These are phyloP conservation scores for Acanthosepion lycidas DNA, from an alignment of 2,888 invertebrate species.

Conservation along the genomic window DNA sequence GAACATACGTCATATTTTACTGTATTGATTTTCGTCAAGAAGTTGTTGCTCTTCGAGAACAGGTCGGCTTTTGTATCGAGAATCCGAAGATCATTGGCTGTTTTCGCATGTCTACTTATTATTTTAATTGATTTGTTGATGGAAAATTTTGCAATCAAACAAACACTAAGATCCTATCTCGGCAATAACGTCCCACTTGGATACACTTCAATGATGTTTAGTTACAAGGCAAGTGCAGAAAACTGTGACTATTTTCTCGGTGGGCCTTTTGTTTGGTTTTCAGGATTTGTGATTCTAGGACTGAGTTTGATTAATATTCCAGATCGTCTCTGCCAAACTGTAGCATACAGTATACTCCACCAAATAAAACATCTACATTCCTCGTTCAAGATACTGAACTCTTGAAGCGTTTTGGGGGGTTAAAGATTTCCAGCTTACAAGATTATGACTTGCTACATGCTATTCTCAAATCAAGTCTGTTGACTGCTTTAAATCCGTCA, in stretches of 20 bases:
- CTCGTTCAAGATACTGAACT: neutral
- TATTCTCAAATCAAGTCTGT: neutral
- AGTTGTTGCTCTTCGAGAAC: neutral
- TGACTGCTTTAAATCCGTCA: conserved; percentile 35
- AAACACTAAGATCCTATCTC: neutral
- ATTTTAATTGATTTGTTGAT: neutral
- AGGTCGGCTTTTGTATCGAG: neutral
- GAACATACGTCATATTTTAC: too few relatives aligned
- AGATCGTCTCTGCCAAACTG: neutral
- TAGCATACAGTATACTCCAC: conserved; percentile 14
- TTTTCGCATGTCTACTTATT: neutral
- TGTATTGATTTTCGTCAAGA: too few relatives aligned
- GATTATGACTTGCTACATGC: neutral
- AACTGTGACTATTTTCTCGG: neutral
- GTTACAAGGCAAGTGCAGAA: neutral
- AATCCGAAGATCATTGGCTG: neutral
- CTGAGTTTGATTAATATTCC: neutral
- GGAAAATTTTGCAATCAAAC: too few relatives aligned
- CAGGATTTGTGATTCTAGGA: too few relatives aligned
- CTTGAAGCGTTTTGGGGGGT: neutral
- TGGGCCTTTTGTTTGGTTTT: neutral
- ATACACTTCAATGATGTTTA: neutral
- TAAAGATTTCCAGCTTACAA: neutral
- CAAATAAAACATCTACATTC: neutral
- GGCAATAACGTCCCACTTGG: neutral